Evolutionary conservation across 2,888 invertebrate genomes (phyloP).

Genomic region (Drosophila cyrtoloma): DNA sequence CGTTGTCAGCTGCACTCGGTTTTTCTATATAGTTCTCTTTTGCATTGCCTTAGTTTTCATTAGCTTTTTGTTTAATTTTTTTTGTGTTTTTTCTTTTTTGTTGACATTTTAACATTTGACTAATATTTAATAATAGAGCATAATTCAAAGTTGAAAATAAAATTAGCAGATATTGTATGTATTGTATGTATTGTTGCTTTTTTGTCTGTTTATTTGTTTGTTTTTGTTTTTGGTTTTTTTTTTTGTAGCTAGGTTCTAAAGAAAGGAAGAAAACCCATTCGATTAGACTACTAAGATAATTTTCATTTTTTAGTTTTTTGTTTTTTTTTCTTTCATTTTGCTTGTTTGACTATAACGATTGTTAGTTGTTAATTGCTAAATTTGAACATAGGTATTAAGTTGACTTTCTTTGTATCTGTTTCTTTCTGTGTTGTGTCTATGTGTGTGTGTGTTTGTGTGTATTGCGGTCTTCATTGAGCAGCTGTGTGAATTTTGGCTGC

Average conservation of each 20-base stretch:
- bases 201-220: slow-evolving; percentile 49
- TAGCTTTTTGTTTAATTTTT: slow-evolving; percentile 11
- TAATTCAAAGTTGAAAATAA: slow-evolving; percentile 76
- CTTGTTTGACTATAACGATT: slow-evolving; percentile 66
- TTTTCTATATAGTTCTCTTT: slow-evolving; percentile 21
- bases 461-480: slow-evolving; percentile 43
- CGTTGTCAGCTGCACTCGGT: slow-evolving; percentile 36
- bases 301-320: slow-evolving; percentile 45
- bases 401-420: slow-evolving; percentile 54
- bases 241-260: slow-evolving; percentile 74
- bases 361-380: slow-evolving; percentile 75
- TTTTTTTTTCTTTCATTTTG: slow-evolving; percentile 39
- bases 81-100: background rate
- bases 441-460: slow-evolving; percentile 28
- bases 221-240: slow-evolving; percentile 44
- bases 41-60: slow-evolving; percentile 44
- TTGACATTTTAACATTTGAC: slow-evolving; percentile 66
- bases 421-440: slow-evolving; percentile 24
- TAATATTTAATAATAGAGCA: slow-evolving; percentile 76
- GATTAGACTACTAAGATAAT: slow-evolving; percentile 78
- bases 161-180: slow-evolving; percentile 75
- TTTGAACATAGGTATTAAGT: slow-evolving; percentile 80
- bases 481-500: slow-evolving; percentile 53
- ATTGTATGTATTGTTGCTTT: slow-evolving; percentile 53
- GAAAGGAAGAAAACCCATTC: slow-evolving; percentile 81